phyloP scores from a whole-genome alignment of 1,140 invertebrate species.

The Diprion similis region DNA sequence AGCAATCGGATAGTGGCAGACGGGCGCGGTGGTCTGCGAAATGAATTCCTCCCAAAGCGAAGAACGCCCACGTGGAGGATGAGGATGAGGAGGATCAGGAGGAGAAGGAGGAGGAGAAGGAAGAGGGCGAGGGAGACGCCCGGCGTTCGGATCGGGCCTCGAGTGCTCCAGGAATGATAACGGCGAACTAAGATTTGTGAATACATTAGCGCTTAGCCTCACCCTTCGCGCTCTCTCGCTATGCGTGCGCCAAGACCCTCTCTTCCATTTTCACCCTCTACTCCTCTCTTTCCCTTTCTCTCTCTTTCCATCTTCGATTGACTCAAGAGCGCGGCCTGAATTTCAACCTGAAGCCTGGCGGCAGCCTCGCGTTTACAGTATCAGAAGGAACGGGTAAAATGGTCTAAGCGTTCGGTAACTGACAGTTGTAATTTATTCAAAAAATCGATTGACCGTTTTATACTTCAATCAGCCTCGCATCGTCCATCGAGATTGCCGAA shows the following conservation, averaged over 20 bases:
- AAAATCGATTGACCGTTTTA: too few relatives aligned
- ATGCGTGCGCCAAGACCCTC: too few relatives aligned
- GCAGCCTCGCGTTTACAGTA: too few relatives aligned
- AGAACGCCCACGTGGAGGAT: background rate
- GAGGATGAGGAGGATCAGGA: background rate
- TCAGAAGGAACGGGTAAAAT: too few relatives aligned
- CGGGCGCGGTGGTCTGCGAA: constrained; percentile 55
- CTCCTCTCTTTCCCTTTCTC: background rate
- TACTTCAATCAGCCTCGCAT: too few relatives aligned
- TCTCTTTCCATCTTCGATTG: background rate
- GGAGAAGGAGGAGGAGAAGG: constrained; percentile 25
- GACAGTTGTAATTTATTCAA: too few relatives aligned
- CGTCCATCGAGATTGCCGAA: too few relatives aligned
- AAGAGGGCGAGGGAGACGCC: constrained; percentile 30
- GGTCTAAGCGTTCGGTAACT: too few relatives aligned
- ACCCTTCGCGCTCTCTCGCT: background rate
- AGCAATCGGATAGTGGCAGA: constrained; percentile 51
- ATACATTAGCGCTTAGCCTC: constrained; percentile 47
- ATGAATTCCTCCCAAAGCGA: constrained; percentile 49
- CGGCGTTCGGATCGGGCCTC: constrained; percentile 11
- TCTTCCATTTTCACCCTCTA: too few relatives aligned
- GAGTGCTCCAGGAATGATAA: constrained; percentile 52
- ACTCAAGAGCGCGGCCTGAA: too few relatives aligned
- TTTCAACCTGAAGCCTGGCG: too few relatives aligned
- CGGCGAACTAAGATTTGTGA: constrained; percentile 55